phyloP scores from a whole-genome alignment of 2,113 vertebrate genomes.

The Brachyhypopomus gauderio region DNA sequence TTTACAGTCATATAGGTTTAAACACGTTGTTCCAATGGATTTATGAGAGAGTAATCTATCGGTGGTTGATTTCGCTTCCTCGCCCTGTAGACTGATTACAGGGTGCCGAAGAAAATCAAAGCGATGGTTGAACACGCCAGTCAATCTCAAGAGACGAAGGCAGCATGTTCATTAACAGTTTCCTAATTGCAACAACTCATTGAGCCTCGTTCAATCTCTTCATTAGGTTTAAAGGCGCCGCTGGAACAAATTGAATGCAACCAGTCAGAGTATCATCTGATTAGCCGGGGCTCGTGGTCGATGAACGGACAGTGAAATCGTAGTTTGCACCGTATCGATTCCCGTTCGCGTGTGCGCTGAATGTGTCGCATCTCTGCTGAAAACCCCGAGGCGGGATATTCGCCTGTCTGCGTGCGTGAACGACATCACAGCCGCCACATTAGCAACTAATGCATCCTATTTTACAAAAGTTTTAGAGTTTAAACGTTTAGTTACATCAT shows the following conservation, averaged over 20 bases:
- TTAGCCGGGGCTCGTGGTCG: conserved; percentile 72
- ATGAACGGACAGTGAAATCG: conserved; percentile 71
- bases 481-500: too few species aligned
- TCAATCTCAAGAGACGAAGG: conserved; percentile 72
- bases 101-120: conserved; percentile 70
- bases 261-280: conserved; percentile 77
- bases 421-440: not conserved
- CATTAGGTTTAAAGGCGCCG: conserved; percentile 77
- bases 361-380: conserved; percentile 69
- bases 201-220: conserved; percentile 86
- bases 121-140: conserved; percentile 76
- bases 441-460: not conserved
- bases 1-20: conserved; percentile 15
- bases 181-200: conserved; percentile 84
- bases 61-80: conserved; percentile 44
- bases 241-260: conserved; percentile 82
- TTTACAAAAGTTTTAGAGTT: too few species aligned
- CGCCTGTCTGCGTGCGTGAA: not conserved
- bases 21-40: conserved; percentile 51
- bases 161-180: conserved; percentile 83
- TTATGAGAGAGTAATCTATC: conserved; percentile 54
- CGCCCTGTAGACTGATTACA: conserved; percentile 54
- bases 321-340: conserved; percentile 67
- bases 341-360: conserved; percentile 58
- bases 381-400: conserved; percentile 7